Evolutionary conservation across 92 coral and sea anemone genomes (phyloP).

Genomic region (Epizoanthus fatuus): DNA sequence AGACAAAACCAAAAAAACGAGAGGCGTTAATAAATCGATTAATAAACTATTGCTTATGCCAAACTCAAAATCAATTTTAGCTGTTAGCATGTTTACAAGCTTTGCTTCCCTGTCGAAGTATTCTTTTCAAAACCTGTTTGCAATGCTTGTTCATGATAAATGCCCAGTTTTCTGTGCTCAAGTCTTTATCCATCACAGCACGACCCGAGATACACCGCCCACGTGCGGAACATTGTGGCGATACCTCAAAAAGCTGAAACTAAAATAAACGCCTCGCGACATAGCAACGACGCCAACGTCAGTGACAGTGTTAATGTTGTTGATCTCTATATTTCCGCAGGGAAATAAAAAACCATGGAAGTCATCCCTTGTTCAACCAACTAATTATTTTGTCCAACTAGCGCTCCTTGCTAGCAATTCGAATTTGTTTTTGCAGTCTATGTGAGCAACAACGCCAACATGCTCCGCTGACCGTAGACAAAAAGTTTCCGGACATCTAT

Average conservation of each 20-base stretch:
- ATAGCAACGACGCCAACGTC: no score
- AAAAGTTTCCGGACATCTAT: neutral
- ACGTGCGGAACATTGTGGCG: neutral
- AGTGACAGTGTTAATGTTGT: no score
- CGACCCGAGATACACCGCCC: constrained; percentile 3
- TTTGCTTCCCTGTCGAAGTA: neutral
- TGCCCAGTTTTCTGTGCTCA: neutral
- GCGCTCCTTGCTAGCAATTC: neutral
- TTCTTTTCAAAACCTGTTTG: no score
- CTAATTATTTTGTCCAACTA: no score
- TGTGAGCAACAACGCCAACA: neutral
- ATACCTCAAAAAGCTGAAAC: neutral
- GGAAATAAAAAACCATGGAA: no score
- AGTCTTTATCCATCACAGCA: neutral
- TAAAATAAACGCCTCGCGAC: neutral
- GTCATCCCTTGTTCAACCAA: no score
- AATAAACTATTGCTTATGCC: no score
- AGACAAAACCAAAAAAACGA: no score
- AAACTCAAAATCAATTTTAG: neutral
- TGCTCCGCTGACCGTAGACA: neutral
- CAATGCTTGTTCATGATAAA: neutral
- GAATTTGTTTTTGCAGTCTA: neutral
- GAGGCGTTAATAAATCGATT: no score
- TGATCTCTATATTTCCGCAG: no score
- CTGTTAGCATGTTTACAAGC: no score